Conservation (phyloP, 2,113 vertebrate genomes). For the Merops nubicus region DNA sequence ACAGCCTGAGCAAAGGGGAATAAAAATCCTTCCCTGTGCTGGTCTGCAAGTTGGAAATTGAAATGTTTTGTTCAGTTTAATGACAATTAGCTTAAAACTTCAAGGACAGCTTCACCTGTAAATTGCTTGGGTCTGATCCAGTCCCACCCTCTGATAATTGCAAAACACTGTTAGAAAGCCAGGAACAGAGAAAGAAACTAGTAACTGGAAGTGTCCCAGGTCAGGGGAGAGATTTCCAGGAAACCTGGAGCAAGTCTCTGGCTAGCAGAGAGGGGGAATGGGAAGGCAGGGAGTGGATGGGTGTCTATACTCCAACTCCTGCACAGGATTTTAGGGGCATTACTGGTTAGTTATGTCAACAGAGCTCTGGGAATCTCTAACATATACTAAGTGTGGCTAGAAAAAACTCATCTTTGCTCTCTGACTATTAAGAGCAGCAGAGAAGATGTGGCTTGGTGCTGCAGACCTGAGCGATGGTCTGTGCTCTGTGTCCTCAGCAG, state of each 20-base stretch:
- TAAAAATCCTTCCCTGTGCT: background rate
- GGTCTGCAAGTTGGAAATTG: background rate
- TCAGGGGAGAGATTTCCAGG: background rate
- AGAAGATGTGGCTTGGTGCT: background rate
- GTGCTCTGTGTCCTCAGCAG: background rate
- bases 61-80: background rate
- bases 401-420: background rate
- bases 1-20: background rate
- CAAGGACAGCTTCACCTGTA: background rate
- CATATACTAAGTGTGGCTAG: background rate
- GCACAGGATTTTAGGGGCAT: background rate
- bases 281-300: background rate
- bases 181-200: background rate
- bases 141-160: fast-evolving
- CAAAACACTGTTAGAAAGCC: background rate
- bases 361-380: background rate
- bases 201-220: background rate
- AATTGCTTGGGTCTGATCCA: background rate
- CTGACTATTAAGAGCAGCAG: background rate
- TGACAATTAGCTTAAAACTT: background rate
- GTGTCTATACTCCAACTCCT: too few relatives aligned
- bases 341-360: background rate
- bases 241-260: background rate
- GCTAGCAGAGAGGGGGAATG: background rate
- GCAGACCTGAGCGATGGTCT: background rate